Evolutionary conservation across 2,888 invertebrate genomes (phyloP).

Genomic region (Acrobasis suavella): DNA sequence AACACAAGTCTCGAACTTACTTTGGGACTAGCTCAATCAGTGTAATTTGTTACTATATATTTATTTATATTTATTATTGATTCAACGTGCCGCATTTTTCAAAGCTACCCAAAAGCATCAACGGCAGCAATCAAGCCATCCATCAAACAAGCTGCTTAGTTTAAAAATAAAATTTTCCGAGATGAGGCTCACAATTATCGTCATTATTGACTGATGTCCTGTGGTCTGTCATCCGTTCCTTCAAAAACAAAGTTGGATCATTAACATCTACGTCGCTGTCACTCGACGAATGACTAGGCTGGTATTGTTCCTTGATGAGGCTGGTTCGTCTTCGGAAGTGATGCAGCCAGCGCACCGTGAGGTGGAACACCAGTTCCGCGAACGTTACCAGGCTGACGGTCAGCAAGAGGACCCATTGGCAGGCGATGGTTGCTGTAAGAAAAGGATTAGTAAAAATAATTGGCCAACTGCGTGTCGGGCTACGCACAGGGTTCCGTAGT

Average conservation of each 20-base stretch:
- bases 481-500: too few relatives aligned
- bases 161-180: not conserved
- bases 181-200: not conserved
- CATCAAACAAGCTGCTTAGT: too few relatives aligned
- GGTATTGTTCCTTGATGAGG: not conserved
- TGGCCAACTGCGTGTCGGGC: too few relatives aligned
- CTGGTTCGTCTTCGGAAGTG: conserved; percentile 37
- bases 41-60: too few relatives aligned
- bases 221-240: not conserved
- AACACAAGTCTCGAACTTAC: too few relatives aligned
- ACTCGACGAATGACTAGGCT: not conserved
- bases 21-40: too few relatives aligned
- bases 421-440: conserved; percentile 41
- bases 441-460: too few relatives aligned
- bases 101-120: too few relatives aligned
- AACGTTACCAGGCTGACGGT: conserved; percentile 39
- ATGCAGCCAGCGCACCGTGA: conserved; percentile 40
- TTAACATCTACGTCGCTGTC: not conserved
- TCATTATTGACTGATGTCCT: not conserved
- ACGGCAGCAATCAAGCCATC: too few relatives aligned
- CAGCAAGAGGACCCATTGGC: conserved; percentile 40
- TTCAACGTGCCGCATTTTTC: too few relatives aligned
- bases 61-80: too few relatives aligned
- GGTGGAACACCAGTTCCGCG: conserved; percentile 50
- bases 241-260: not conserved